Percentiles rank a stretch among this genome's conserved stretches.
phyloP scores from a whole-genome alignment of 1,140 invertebrate genomes.

The Zaprionus ghesquierei region DNA sequence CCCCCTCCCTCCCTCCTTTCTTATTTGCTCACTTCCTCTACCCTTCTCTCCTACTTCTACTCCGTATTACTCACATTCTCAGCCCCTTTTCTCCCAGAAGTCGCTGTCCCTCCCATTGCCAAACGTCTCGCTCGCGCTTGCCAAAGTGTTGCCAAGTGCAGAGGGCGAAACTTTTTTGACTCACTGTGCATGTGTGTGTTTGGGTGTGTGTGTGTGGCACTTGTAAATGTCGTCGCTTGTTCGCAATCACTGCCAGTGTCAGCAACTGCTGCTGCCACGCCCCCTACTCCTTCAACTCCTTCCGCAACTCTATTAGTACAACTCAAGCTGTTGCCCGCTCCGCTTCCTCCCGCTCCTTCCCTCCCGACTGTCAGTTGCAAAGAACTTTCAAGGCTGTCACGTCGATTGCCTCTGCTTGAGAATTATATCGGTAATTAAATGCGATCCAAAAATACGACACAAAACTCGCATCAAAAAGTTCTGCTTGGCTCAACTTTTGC shows the following conservation, averaged over 20 bases:
- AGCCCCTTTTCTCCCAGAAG: not conserved
- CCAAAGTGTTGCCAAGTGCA: constrained; percentile 41
- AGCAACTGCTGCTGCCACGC: constrained; percentile 8
- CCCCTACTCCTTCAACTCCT: not conserved
- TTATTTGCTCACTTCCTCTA: no score
- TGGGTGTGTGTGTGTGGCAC: not conserved
- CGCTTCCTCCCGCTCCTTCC: not conserved
- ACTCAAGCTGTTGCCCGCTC: not conserved
- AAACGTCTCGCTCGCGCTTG: constrained; percentile 3
- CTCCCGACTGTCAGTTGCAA: constrained; percentile 24
- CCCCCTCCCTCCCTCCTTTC: no score
- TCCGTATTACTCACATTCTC: no score
- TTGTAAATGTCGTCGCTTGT: constrained; percentile 43
- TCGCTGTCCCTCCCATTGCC: constrained; percentile 3
- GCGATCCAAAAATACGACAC: constrained; percentile 10
- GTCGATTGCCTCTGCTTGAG: constrained; percentile 8
- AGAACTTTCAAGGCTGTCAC: constrained; percentile 35
- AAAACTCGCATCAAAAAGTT: constrained; percentile 20
- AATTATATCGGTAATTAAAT: constrained; percentile 43
- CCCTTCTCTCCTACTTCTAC: no score
- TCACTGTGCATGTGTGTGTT: not conserved
- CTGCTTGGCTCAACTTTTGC: not conserved
- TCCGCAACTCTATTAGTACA: constrained; percentile 4
- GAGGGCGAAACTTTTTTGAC: constrained; percentile 10
- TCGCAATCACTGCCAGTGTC: constrained; percentile 28